Evolutionary conservation across 92 coral and sea anemone species (phyloP), one percentile per base, ranked within the genome.

Genomic region (Epizoanthus ramosus): DNA sequence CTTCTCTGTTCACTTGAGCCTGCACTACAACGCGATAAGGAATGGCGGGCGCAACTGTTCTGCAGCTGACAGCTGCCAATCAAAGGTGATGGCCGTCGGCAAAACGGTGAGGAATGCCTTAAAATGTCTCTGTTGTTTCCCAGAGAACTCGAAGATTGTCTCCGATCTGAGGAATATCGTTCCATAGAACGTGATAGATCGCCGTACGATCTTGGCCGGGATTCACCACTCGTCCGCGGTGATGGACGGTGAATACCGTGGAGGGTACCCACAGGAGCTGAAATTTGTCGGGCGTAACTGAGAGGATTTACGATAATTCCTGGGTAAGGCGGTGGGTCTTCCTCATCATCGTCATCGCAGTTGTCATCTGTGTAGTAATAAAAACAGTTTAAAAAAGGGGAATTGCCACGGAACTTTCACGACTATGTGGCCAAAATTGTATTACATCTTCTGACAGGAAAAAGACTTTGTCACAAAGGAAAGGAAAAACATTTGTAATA

Each of bases 1-100:
- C 53, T 47, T 47, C 53, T 47, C 14, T 47, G 53, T 47, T 47
- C 53, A 47, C 14, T 47, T 41, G 57, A 37, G 41, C 57, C 82
- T 3, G 19, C 82, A 77, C 69, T 77, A 61, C 71, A 77, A 12
- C 82, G 69, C 18, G 82, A 57, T 43, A 77, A 39, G 5, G 82
- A 77, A 24, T 54, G 41, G 68, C n/a, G n/a, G n/a, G n/a, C n/a
- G n/a, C n/a, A n/a, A n/a, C 63, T 75, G 64, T 69, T 77, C 8
- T 61, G 56, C 67, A 1, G 80, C 17, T 33, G 70, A 61, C 58
- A 61, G 70, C 14, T 77, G 70, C 39, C 69, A 60, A 43, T 21
- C 71, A 77, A 61, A 60, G 82, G 82, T 60, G 82, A 77, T 41
- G 82, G 82, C 43, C 82, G 71, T 39, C 82, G 71, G 35, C 37